phyloP scores from a whole-genome alignment of 1,140 invertebrate genomes.

The Drosophila hydei region DNA sequence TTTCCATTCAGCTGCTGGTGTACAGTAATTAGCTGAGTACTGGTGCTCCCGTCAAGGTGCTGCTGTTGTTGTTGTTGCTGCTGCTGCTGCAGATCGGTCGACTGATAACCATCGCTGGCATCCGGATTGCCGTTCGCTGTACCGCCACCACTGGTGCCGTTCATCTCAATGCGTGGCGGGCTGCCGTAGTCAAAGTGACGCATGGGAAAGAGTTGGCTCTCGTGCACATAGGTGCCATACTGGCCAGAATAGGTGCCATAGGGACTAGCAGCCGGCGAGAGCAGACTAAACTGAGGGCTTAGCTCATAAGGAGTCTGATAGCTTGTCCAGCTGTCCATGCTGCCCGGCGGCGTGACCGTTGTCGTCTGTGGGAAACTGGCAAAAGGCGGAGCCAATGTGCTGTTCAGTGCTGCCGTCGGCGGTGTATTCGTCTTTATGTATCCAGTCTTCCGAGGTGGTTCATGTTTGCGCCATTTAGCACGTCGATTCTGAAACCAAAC shows the following conservation, averaged over 20 bases:
- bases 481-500: slow-evolving; percentile 93
- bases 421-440: slow-evolving; percentile 87
- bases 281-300: slow-evolving; percentile 88
- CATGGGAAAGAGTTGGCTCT: slow-evolving; percentile 82
- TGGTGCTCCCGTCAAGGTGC: slow-evolving; percentile 31
- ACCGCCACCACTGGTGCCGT: slow-evolving; percentile 26
- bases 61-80: slow-evolving; percentile 42
- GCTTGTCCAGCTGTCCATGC: slow-evolving; percentile 89
- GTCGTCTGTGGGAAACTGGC: slow-evolving; percentile 86
- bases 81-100: slow-evolving; percentile 53
- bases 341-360: slow-evolving; percentile 86
- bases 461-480: slow-evolving; percentile 98
- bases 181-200: slow-evolving; percentile 83
- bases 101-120: slow-evolving; percentile 53
- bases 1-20: slow-evolving; percentile 70
- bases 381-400: slow-evolving; percentile 88
- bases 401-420: slow-evolving; percentile 85
- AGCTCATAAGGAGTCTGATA: slow-evolving; percentile 91
- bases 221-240: slow-evolving; percentile 82
- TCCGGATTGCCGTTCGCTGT: slow-evolving; percentile 22
- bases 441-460: slow-evolving; percentile 97
- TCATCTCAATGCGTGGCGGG: slow-evolving; percentile 76
- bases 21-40: slow-evolving; percentile 58
- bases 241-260: slow-evolving; percentile 85
- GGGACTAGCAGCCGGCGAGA: slow-evolving; percentile 88